Evolutionary conservation across 2,797 vertebrate species (phyloP), one percentile per base, ranked within the genome.

Genomic region (Mycteria americana): DNA sequence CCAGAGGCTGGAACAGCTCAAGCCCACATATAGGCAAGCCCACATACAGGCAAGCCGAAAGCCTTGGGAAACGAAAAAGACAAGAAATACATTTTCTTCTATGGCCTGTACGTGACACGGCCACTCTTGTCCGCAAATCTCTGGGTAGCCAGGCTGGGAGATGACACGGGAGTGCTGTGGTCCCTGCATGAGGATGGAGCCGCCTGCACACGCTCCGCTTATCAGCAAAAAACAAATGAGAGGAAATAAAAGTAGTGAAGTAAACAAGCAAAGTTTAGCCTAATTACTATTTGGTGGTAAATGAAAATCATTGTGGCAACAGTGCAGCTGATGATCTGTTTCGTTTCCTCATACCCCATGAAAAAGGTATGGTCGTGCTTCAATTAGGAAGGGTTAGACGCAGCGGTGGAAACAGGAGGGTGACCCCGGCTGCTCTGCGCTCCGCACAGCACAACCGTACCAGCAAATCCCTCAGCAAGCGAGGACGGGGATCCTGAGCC

Each of bases 91-190:
- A 64, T 68, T 43, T 59, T 86, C 27, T 86, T 59, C 75, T 28
- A 33, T 0, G 6, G 56, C 80, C 48, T 31, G 35, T 9, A 31
- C 1, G 2, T 0, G 8, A 76, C 37, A 12, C 0, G 28, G 94
- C n/a, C 72, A 18, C 17, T 69, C 24, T 3, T 18, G 33, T 6
- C 24, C 12, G 22, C 50, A 51, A 13, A 11, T 0, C 45, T 35
- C 63, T 12, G 28, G 21, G 30, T 11, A 59, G 48, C 12, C 77
- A 39, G 68, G 59, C 56, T n/a, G 65, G 75, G 73, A 73, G 25
- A 22, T 2, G 60, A 43, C 59, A 14, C 0, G 0, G 43, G 48
- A 53, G 1, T 2, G n/a, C 72, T 60, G 82, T 4, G 14, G 57
- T 27, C n/a, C 48, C 85, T 2, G 54, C 2, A 45, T 14, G 51